A percentile compares a stretch with the other conserved stretches of the same genome.
Evolutionary conservation across 2,888 invertebrate species (phyloP).

Genomic region (Folsomia candida): DNA sequence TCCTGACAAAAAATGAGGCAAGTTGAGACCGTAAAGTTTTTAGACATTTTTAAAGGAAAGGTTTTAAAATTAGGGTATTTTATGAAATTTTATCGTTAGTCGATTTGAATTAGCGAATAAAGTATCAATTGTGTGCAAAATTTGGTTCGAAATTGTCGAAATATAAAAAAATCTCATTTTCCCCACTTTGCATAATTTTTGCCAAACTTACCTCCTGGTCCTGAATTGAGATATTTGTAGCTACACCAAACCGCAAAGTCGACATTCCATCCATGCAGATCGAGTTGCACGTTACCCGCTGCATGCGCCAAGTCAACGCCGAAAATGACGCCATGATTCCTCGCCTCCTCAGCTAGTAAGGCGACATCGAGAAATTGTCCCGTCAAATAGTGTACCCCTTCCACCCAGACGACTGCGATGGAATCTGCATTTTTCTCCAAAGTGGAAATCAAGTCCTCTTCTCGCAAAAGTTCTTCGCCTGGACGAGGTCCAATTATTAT

Average conservation of each 20-base stretch:
- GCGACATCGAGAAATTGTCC: neutral
- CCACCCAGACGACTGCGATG: neutral
- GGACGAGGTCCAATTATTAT: neutral
- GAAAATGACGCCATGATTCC: conserved; percentile 51
- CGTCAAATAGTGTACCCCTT: neutral
- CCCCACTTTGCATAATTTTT: too few relatives aligned
- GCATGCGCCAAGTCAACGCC: conserved; percentile 61
- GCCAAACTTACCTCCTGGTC: conserved; percentile 55
- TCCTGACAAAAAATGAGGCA: too few relatives aligned
- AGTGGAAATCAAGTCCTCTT: neutral
- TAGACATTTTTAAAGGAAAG: too few relatives aligned
- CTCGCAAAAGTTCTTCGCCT: neutral
- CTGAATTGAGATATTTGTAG: conserved; percentile 58
- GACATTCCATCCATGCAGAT: conserved; percentile 59
- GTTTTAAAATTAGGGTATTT: too few relatives aligned
- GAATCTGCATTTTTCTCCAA: neutral
- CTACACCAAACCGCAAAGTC: conserved; percentile 61
- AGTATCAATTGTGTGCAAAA: neutral
- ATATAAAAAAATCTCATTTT: too few relatives aligned
- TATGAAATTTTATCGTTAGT: too few relatives aligned
- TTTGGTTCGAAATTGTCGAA: neutral
- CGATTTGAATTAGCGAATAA: too few relatives aligned
- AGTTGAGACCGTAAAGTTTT: too few relatives aligned
- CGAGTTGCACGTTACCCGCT: conserved; percentile 58
- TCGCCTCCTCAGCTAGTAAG: neutral